phyloP scores from a whole-genome alignment of 2,888 invertebrate species.

The Dione vanillae region DNA sequence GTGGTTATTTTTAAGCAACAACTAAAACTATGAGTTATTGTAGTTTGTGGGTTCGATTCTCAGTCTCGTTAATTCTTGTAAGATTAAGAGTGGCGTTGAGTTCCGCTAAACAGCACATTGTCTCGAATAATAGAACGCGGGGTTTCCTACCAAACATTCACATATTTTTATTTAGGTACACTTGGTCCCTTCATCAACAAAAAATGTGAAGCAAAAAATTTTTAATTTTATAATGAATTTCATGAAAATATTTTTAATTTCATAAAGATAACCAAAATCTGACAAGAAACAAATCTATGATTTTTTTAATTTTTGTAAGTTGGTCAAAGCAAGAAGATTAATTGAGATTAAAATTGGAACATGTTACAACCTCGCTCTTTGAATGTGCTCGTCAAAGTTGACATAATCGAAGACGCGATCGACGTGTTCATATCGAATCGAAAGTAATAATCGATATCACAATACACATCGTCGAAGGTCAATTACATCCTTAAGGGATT shows the following conservation, averaged over 20 bases:
- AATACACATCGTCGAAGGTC: conserved; percentile 64
- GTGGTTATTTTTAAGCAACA: neutral
- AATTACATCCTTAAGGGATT: conserved; percentile 70
- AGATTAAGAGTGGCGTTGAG: too few species aligned
- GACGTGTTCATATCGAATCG: conserved; percentile 52
- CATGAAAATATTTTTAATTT: neutral
- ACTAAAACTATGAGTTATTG: too few species aligned
- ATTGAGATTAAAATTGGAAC: conserved; percentile 37
- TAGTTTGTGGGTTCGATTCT: too few species aligned
- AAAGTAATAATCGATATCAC: conserved; percentile 66
- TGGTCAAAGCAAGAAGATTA: conserved; percentile 29
- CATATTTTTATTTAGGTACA: too few species aligned
- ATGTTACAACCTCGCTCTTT: conserved; percentile 49
- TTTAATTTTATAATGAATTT: too few species aligned
- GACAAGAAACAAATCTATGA: neutral
- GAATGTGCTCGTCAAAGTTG: conserved; percentile 55
- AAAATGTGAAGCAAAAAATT: too few species aligned
- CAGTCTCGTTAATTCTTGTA: too few species aligned
- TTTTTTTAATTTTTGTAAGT: conserved; percentile 13
- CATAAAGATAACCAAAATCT: neutral
- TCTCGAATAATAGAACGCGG: too few species aligned
- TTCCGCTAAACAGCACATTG: too few species aligned
- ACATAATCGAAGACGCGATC: conserved; percentile 57
- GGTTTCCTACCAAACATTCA: too few species aligned
- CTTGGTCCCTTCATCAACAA: too few species aligned